phyloP scores from a whole-genome alignment of 2,888 invertebrate species.

The Ophion ellenae region DNA sequence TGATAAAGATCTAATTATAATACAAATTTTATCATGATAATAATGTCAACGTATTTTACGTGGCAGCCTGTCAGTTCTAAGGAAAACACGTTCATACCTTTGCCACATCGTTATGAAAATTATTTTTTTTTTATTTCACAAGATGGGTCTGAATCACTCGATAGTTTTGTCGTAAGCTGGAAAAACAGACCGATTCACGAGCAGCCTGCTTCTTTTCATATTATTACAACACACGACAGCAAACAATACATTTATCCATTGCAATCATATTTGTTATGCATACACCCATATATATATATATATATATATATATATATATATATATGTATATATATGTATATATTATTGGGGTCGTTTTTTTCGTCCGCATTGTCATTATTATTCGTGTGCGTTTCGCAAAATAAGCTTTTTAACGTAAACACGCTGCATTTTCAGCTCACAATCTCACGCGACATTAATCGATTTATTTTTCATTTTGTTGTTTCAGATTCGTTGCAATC shows the following conservation, averaged over 20 bases:
- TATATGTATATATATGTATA: not conserved
- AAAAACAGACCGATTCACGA: slow-evolving; percentile 16
- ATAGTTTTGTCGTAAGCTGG: not conserved
- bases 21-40: no score
- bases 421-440: slow-evolving; percentile 34
- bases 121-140: not conserved
- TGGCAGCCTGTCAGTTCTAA: no score
- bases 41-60: no score
- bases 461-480: slow-evolving; percentile 72
- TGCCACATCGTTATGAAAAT: no score
- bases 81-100: no score
- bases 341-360: not conserved
- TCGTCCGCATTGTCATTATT: slow-evolving; percentile 9
- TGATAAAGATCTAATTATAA: no score
- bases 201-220: slow-evolving; percentile 3
- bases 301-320: no score
- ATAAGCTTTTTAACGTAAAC: slow-evolving; percentile 39
- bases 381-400: not conserved
- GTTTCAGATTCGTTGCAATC: slow-evolving; percentile 82
- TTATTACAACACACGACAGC: slow-evolving; percentile 22
- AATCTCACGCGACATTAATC: slow-evolving; percentile 48
- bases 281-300: not conserved
- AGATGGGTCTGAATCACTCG: slow-evolving; percentile 1
- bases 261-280: not conserved
- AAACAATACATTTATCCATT: slow-evolving; percentile 29